phyloP scores from a whole-genome alignment of 2,113 vertebrate species.

The Malurus elegans region DNA sequence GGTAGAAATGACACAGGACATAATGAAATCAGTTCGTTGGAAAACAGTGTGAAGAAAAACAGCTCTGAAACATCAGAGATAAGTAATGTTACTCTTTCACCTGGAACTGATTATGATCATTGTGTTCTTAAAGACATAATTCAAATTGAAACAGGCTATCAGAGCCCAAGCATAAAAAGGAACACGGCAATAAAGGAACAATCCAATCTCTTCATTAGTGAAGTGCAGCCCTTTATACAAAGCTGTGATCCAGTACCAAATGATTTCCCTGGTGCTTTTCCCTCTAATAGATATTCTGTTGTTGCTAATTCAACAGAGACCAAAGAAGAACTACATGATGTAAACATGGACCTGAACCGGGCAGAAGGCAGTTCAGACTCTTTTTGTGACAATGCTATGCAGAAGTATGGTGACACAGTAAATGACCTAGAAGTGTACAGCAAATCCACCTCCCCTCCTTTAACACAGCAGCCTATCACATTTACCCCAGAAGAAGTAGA shows the following conservation, averaged over 20 bases:
- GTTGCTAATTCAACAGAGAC: conserved; percentile 69
- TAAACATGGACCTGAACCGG: conserved; percentile 37
- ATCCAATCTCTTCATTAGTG: conserved; percentile 43
- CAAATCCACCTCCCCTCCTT: conserved; percentile 71
- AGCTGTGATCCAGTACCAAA: conserved; percentile 71
- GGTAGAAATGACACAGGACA: conserved; percentile 63
- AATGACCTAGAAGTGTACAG: conserved; percentile 52
- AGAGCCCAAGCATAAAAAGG: conserved; percentile 35
- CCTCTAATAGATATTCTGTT: conserved; percentile 64
- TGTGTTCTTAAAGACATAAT: conserved; percentile 61
- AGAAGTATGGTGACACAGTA: conserved; percentile 63
- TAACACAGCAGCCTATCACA: conserved; percentile 84
- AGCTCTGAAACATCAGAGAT: not conserved
- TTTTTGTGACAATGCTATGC: conserved; percentile 70
- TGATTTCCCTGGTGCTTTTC: conserved; percentile 72
- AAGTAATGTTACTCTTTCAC: conserved; percentile 6
- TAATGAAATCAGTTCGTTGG: conserved; percentile 12
- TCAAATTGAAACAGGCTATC: conserved; percentile 44
- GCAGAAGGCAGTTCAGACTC: conserved; percentile 52
- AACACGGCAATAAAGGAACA: conserved; percentile 62
- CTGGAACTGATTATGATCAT: conserved; percentile 28
- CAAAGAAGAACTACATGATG: conserved; percentile 72
- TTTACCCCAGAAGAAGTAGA: conserved; percentile 95
- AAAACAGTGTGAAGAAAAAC: conserved; percentile 22
- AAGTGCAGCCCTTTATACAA: conserved; percentile 67